Base-by-base conservation (phyloP, 2,113 vertebrate species). In the Leptodactylus fuscus region DNA sequence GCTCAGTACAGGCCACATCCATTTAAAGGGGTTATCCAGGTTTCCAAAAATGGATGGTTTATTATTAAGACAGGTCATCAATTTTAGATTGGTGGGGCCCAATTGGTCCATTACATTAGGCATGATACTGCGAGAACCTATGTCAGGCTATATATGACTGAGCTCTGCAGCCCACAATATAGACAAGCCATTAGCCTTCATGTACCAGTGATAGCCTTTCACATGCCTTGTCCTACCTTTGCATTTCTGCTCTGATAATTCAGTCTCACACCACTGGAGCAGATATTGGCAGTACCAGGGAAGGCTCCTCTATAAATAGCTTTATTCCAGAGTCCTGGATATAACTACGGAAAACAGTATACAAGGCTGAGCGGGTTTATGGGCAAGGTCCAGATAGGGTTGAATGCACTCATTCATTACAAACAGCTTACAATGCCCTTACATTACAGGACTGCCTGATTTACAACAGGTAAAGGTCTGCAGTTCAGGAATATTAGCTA, bases 401-500 rank as follows among this genome's bases (percentile, higher is more conserved):
- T 69, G 65, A 69, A 69, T 38, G 65, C 32, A 20, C 65, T 20
- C 29, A 32, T 34, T 34, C 62, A 67, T 67, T 67, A 67, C 16
- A 67, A 4, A 67, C 16, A 3, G 15, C 13, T 18, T 15, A 34
- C 29, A 32, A 34, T 67, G 65, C 34, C 34, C 65, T 22, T 38
- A 38, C 65, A 18, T 38, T 38, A 32, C 18, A 36, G 15, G 7
- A 38, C 16, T 38, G 62, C 24, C 22, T 62, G 62, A 34, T 67
- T 67, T 67, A 67, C 24, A 62, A 58, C 53, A 58, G 53, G 58
- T 62, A 62, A 62, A 62, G 58, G 24, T 62, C 58, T 62, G 7
- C 2, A 62, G 58, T 62, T 62, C 58, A 62, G n/a, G 55, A 24
- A 24, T 62, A 62, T 65, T 16, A 65, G 12, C 29, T 16, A 34